phyloP scores from a whole-genome alignment of 2,797 vertebrate species.

The Pipistrellus nathusii region DNA sequence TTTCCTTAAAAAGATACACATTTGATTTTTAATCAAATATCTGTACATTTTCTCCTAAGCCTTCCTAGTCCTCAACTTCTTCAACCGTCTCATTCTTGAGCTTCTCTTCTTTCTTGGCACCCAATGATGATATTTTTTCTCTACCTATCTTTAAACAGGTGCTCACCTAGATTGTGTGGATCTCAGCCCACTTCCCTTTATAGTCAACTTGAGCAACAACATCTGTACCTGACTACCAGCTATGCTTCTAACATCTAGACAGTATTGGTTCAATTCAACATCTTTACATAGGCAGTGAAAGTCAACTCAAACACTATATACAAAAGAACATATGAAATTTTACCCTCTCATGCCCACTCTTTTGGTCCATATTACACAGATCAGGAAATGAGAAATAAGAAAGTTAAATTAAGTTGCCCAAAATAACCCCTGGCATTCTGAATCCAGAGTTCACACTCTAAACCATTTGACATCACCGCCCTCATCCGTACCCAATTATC shows the following conservation, averaged over 20 bases:
- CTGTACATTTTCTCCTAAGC: background rate
- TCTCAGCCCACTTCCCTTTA: background rate
- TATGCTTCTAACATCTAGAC: background rate
- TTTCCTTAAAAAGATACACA: slow-evolving; percentile 9
- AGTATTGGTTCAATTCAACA: background rate
- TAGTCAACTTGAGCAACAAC: background rate
- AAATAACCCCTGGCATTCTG: background rate
- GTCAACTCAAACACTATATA: background rate
- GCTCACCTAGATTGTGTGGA: background rate
- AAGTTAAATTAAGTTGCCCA: background rate
- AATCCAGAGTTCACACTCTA: background rate
- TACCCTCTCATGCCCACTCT: background rate
- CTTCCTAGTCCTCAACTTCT: background rate
- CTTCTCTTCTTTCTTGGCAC: background rate
- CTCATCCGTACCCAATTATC: background rate
- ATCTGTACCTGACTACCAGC: background rate
- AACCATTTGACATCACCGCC: background rate
- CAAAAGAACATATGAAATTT: background rate
- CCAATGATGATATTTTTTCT: background rate
- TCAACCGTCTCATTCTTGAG: background rate
- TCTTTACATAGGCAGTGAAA: background rate
- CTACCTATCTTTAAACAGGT: background rate
- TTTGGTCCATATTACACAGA: background rate
- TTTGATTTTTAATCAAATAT: background rate
- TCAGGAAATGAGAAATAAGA: background rate